Percentiles rank a stretch among this genome's conserved stretches.
phyloP scores from a whole-genome alignment of 1,140 invertebrate genomes.

The Philaenus spumarius region DNA sequence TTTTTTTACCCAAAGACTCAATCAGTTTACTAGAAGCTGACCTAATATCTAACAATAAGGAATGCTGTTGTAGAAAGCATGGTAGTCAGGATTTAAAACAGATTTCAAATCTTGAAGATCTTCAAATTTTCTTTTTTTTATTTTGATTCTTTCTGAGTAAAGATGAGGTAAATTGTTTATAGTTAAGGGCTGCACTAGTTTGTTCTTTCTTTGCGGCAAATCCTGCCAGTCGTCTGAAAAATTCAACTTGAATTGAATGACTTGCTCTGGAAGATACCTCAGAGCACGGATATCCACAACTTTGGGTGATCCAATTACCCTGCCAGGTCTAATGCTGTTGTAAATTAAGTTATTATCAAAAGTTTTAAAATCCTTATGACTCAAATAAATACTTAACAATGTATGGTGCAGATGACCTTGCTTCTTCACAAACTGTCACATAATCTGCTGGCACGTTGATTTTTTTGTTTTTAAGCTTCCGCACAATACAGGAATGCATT shows the following conservation, averaged over 20 bases:
- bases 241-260: conserved; percentile 23
- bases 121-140: conserved; percentile 17
- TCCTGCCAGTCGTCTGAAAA: conserved; percentile 6
- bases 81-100: conserved; percentile 3
- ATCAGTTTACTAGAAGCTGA: no score
- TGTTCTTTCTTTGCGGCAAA: conserved; percentile 6
- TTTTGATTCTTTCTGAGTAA: conserved; percentile 11
- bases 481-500: conserved; percentile 32
- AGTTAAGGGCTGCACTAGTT: background rate
- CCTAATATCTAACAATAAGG: conserved; percentile 2
- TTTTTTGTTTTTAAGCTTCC: conserved; percentile 9
- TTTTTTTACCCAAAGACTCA: no score
- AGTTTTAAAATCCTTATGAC: conserved; percentile 18
- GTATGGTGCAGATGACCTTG: conserved; percentile 17
- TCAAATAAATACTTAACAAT: conserved; percentile 17
- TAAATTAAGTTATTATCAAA: conserved; percentile 17
- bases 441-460: conserved; percentile 26
- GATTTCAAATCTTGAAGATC: conserved; percentile 15
- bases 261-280: conserved; percentile 21
- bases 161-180: background rate
- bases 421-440: conserved; percentile 14
- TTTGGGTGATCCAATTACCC: conserved; percentile 12
- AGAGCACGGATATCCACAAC: conserved; percentile 20
- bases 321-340: conserved; percentile 17
- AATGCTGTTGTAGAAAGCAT: conserved; percentile 13